Conservation (phyloP, 2,113 vertebrate species). For the Protomyctophum bolini region DNA sequence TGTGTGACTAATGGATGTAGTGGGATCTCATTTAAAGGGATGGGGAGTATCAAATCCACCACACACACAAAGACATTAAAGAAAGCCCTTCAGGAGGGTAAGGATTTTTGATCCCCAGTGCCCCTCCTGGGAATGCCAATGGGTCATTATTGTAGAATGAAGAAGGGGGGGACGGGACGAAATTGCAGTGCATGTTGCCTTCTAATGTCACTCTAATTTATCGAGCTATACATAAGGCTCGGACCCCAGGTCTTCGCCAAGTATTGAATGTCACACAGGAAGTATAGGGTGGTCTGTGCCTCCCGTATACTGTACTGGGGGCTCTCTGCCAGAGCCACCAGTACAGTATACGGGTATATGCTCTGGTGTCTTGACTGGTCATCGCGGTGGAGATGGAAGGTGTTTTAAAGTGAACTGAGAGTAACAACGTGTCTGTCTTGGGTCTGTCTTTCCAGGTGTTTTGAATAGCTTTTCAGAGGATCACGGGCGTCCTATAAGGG, state of each 20-base stretch:
- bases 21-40: constrained; percentile 59
- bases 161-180: constrained; percentile 34
- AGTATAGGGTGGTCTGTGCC: not conserved
- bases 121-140: constrained; percentile 36
- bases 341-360: not conserved
- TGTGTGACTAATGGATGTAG: constrained; percentile 62
- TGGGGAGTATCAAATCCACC: constrained; percentile 54
- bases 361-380: not conserved
- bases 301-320: not conserved
- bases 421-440: too few relatives aligned
- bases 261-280: constrained; percentile 30
- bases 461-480: too few relatives aligned
- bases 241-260: constrained; percentile 8
- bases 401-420: too few relatives aligned
- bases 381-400: not conserved
- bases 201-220: constrained; percentile 43
- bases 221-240: constrained; percentile 12
- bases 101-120: constrained; percentile 42
- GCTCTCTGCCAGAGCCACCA: too few relatives aligned
- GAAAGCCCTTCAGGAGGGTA: constrained; percentile 42
- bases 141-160: constrained; percentile 51
- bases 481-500: too few relatives aligned
- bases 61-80: constrained; percentile 58
- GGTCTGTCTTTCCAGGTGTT: too few relatives aligned
- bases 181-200: constrained; percentile 21